Evolutionary conservation across 1,140 invertebrate species (phyloP), one percentile per base, ranked within the genome.

Genomic region (Nomia melanderi): DNA sequence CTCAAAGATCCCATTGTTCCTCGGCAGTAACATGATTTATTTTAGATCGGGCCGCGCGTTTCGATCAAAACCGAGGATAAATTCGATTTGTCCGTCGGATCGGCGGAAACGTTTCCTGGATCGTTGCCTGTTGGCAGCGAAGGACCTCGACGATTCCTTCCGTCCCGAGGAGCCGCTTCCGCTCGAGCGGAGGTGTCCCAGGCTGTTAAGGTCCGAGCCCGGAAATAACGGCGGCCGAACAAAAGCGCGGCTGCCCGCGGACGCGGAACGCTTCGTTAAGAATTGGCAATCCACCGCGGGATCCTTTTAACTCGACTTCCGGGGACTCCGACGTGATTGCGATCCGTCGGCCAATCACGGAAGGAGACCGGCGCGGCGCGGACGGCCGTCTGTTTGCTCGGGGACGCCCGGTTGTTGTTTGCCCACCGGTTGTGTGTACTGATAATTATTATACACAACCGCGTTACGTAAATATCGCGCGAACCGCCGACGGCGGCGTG

Each of bases 181-280:
- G 27, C 20, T 71, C n/a, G 36, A 27, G 12, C 54, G 31, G 0
- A 14, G 17, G 25, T 6, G 36, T 25, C 47, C 50, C n/a, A n/a
- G n/a, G n/a, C n/a, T n/a, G n/a, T n/a, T n/a, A n/a, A n/a, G n/a
- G n/a, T n/a, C 29, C 41, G 17, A 44, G 25, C 20, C 0, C 31
- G 70, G 53, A 59, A 59, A 53, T 11, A 20, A 50, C 25, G 7
- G 44, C 14, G 63, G 65, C 8, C 53, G 17, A 69, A 67, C 50
- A 17, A 23, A 41, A 39, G 31, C 31, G 50, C 5, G 31, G 20
- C 25, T 60, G 56, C n/a, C 33, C 56, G 27, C 14, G 3, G 50
- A 29, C 50, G 14, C 11, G 25, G 17, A 57, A 76, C 23, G n/a
- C 75, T 77, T 72, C 67, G 67, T 77, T 77, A 77, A 63, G 25